These are phyloP conservation scores for Drosophila picticornis DNA, from an alignment of 2,888 invertebrate genomes.

Conservation along the genomic window DNA sequence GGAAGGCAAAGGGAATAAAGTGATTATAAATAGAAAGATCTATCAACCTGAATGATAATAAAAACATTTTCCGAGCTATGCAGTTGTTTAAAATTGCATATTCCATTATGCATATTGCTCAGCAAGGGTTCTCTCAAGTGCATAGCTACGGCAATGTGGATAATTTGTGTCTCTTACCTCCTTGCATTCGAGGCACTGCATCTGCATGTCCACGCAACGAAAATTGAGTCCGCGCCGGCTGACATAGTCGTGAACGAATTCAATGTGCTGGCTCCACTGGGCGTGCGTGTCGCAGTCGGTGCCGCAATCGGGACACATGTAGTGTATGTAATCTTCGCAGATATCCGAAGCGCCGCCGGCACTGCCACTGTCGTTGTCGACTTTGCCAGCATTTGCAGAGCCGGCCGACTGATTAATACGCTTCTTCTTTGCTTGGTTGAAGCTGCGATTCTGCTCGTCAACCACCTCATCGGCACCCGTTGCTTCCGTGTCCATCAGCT, in stretches of 20 bases:
- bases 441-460: conserved; percentile 54
- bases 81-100: neutral
- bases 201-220: conserved; percentile 70
- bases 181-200: conserved; percentile 79
- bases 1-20: neutral
- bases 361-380: conserved; percentile 6
- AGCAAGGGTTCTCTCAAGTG: neutral
- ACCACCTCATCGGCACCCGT: conserved; percentile 42
- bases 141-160: neutral
- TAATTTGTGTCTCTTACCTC: conserved; percentile 50
- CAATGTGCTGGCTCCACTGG: conserved; percentile 82
- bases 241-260: conserved; percentile 80
- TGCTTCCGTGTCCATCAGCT: conserved; percentile 58
- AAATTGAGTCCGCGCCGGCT: conserved; percentile 79
- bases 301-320: conserved; percentile 80
- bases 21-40: neutral
- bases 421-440: conserved; percentile 24
- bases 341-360: conserved; percentile 45
- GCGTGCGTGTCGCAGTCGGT: conserved; percentile 76
- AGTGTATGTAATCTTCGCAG: conserved; percentile 80
- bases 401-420: neutral
- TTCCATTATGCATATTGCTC: neutral
- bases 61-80: neutral
- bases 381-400: conserved; percentile 9
- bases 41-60: neutral